A percentile compares a stretch with the other conserved stretches of the same genome.
These are phyloP conservation scores for Neoscelio sp. DNA, from an alignment of 2,888 invertebrate species.

Conservation along the genomic window DNA sequence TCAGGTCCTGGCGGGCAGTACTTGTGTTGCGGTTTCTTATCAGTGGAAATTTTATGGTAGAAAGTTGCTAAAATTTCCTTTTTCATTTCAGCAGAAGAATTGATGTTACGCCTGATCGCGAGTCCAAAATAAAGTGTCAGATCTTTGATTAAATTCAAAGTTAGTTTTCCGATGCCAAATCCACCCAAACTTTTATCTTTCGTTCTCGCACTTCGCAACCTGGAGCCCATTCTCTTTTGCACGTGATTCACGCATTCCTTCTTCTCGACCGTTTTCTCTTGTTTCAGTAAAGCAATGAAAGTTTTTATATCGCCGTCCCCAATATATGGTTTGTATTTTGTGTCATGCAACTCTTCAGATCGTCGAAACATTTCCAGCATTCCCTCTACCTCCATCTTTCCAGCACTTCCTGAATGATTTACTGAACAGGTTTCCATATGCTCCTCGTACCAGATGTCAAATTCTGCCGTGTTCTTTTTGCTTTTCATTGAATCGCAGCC, in stretches of 20 bases:
- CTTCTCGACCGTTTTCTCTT: slow-evolving; percentile 43
- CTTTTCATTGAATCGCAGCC: slow-evolving; percentile 9
- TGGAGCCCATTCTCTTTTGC: slow-evolving; percentile 39
- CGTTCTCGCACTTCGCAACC: slow-evolving; percentile 32
- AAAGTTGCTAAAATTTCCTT: slow-evolving; percentile 61
- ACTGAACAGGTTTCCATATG: slow-evolving; percentile 45
- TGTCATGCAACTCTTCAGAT: slow-evolving; percentile 49
- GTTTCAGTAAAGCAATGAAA: slow-evolving; percentile 50
- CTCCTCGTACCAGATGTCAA: slow-evolving; percentile 44
- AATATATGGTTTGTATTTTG: slow-evolving; percentile 61
- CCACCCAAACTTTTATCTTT: slow-evolving; percentile 17
- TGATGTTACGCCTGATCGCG: slow-evolving; percentile 66
- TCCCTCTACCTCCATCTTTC: slow-evolving; percentile 68
- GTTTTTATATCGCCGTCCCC: slow-evolving; percentile 69
- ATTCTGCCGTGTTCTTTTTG: slow-evolving; percentile 45
- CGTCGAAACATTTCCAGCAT: slow-evolving; percentile 60
- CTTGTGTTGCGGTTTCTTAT: slow-evolving; percentile 66
- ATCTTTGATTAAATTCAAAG: slow-evolving; percentile 64
- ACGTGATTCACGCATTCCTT: slow-evolving; percentile 51
- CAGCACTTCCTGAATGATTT: slow-evolving; percentile 64
- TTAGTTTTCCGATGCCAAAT: slow-evolving; percentile 40
- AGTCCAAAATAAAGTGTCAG: slow-evolving; percentile 70
- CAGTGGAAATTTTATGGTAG: slow-evolving; percentile 65
- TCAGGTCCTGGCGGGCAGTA: slow-evolving; percentile 67
- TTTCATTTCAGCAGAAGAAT: slow-evolving; percentile 48